Evolutionary conservation across 2,888 invertebrate genomes (phyloP).

Genomic region (Chironomus tentans): DNA sequence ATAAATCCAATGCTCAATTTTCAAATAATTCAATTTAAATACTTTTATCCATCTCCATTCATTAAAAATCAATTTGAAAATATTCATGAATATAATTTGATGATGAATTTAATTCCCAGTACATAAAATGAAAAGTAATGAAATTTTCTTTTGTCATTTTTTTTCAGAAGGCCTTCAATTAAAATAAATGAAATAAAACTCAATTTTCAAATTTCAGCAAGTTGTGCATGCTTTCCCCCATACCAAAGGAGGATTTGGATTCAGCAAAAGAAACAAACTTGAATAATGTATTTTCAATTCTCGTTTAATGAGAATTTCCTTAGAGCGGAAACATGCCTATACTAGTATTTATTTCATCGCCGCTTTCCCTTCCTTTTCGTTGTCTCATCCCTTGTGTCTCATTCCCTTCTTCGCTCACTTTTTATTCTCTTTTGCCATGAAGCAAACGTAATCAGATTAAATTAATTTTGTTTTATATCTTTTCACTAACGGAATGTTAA

Average conservation of each 20-base stretch:
- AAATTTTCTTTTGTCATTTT: not conserved
- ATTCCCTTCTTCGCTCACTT: not conserved
- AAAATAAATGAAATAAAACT: not conserved
- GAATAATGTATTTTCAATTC: not conserved
- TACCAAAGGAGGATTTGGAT: not conserved
- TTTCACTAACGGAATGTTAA: not conserved
- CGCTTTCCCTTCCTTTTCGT: not conserved
- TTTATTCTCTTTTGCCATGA: not conserved
- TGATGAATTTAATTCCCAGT: too few species aligned
- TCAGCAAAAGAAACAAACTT: not conserved
- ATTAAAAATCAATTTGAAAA: too few species aligned
- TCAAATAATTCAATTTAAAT: too few species aligned
- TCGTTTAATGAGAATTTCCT: not conserved
- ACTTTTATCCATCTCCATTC: too few species aligned
- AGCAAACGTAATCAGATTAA: conserved; percentile 1
- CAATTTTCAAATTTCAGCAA: not conserved
- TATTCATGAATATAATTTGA: too few species aligned
- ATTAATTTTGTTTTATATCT: conserved; percentile 2
- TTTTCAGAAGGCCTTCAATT: not conserved
- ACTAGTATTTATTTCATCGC: not conserved
- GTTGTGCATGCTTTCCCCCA: too few species aligned
- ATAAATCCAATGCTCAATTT: too few species aligned
- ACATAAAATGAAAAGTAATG: not conserved
- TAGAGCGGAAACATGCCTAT: not conserved
- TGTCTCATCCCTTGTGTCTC: not conserved